Base-by-base conservation (phyloP, 2,888 invertebrate genomes). In the Lycocerus yunnanus region DNA sequence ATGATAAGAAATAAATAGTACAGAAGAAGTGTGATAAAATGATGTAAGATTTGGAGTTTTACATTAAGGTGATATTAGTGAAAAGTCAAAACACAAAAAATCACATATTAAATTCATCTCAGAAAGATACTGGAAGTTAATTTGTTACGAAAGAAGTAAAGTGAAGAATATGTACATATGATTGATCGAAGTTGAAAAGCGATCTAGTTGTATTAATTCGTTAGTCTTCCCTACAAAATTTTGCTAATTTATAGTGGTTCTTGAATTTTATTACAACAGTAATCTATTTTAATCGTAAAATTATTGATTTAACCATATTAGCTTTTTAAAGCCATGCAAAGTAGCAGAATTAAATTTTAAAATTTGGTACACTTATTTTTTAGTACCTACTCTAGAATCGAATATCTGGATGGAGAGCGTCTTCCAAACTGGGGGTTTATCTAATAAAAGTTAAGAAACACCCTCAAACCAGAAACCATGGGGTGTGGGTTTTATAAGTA, bases 1-100 rank as follows among this genome's bases (percentile, higher is more conserved):
- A 69, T 58, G 14, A 68, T 73, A 73, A 73, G 73, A 66, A 73
- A 73, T 73, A 73, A 73, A 73, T 72, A 72, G 72, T 72, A 68
- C 68, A 63, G 20, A 63, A 60, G 20, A 63, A 43, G 43, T 43
- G 43, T 43, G 43, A 43, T 43, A 43, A 43, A 43, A 43, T 43
- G 43, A n/a, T n/a, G n/a, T 43, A 43, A 43, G 43, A 43, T n/a
- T 43, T 43, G 43, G 8, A n/a, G 43, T 43, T 43, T n/a, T 43
- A 43, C n/a, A 43, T 43, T 43, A 0, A 43, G n/a, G n/a, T n/a
- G n/a, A 43, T 43, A 27, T 10, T 6, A n/a, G 43, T n/a, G n/a
- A 43, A n/a, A 43, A 43, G 27, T 27, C 13, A n/a, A 27, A 27
- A 27, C 13, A 27, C 5, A 5, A 43, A n/a, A 3, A 27, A 13